These are phyloP conservation scores for Heterotis niloticus DNA, from an alignment of 2,113 vertebrate genomes.

Conservation along the genomic window DNA sequence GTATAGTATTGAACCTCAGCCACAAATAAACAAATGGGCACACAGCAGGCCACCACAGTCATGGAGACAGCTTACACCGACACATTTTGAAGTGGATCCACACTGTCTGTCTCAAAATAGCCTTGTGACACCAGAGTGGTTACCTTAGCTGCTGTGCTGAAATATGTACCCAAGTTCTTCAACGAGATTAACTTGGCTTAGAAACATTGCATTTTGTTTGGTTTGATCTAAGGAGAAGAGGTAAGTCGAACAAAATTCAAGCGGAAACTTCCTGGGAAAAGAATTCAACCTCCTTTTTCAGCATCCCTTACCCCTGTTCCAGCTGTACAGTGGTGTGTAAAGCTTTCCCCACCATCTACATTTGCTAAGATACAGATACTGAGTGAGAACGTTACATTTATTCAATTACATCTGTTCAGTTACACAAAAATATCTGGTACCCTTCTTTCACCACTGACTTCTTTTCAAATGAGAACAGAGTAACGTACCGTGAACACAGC, in stretches of 20 bases:
- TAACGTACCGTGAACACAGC: slow-evolving; percentile 90
- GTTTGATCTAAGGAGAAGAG: too few species aligned
- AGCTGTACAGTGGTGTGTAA: too few species aligned
- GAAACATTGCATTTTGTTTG: too few species aligned
- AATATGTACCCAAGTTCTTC: background rate
- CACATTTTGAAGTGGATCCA: slow-evolving; percentile 27
- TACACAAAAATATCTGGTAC: background rate
- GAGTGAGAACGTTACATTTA: too few species aligned
- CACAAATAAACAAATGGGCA: background rate
- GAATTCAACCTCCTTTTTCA: too few species aligned
- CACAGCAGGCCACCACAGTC: background rate
- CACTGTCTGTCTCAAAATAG: slow-evolving; percentile 26
- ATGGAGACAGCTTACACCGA: slow-evolving; percentile 20
- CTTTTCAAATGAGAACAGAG: background rate
- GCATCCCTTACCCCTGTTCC: too few species aligned
- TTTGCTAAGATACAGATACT: too few species aligned
- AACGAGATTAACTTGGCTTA: too few species aligned
- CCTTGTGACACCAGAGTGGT: slow-evolving; percentile 8
- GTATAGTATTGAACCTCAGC: background rate
- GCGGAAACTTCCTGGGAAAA: too few species aligned
- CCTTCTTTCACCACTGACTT: background rate
- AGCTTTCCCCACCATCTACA: too few species aligned
- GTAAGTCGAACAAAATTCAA: too few species aligned
- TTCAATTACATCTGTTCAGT: background rate
- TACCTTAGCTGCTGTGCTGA: background rate